Evolutionary conservation across 2,797 vertebrate genomes (phyloP), one percentile per base, ranked within the genome.

Genomic region (Mastacembelus armatus): DNA sequence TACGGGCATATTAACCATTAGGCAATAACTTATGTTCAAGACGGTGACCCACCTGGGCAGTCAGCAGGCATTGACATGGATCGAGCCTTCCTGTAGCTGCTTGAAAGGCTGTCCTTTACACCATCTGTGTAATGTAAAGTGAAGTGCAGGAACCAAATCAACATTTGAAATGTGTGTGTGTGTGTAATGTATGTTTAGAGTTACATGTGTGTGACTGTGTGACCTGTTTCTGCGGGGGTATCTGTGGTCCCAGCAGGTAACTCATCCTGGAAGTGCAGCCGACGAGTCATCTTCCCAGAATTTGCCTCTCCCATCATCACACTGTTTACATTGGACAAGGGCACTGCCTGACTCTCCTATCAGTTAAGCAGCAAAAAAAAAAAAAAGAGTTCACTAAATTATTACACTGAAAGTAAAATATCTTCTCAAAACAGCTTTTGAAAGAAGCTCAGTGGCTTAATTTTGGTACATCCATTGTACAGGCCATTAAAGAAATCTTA

Each of bases 291-390:
- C 80, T 95, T 95, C 60, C 55, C 74, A 0, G 89, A 75, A 35
- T 84, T 86, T 16, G 83, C 80, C 19, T 94, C 92, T 0, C 89
- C 71, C 14, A 93, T 74, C 61, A 95, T 74, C 61, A 95, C 81
- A 0, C 87, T 94, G 74, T 92, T 94, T 59, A 98, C 90, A 0
- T 96, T 94, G 43, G 93, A 45, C 48, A 97, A 86, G 0, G 96
- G 95, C 52, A 96, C 91, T 4, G 95, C 96, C 82, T 96, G 97
- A 77, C 92, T 94, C 66, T 97, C 97, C 97, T 95, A 82, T 52
- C 39, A 61, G 52, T 42, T 1, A 68, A 42, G 7, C 2, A 35
- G 47, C 6, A 68, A 43, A 65, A 47, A 24, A 11, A 15, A 19
- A 38, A 47, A 24, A 11, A 15, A 19, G 38, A 10, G 21, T n/a